These are phyloP conservation scores for Pardalotus punctatus DNA, from an alignment of 2,113 vertebrate genomes.

Conservation along the genomic window DNA sequence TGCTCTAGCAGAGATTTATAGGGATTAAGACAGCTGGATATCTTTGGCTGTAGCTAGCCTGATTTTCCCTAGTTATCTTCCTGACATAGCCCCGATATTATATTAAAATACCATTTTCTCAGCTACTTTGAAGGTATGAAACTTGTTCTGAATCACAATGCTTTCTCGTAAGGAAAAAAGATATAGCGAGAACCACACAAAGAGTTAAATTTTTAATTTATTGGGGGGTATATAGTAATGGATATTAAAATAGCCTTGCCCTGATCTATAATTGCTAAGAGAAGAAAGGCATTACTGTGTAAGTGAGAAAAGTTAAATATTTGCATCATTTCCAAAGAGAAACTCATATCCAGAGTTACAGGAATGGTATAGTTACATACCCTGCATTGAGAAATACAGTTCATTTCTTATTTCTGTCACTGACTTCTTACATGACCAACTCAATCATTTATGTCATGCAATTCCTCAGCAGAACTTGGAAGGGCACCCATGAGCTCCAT, in stretches of 20 bases:
- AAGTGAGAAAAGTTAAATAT: neutral
- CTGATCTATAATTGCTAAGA: neutral
- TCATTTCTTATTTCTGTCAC: neutral
- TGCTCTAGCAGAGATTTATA: neutral
- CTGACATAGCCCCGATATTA: neutral
- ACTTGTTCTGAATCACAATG: neutral
- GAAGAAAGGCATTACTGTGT: neutral
- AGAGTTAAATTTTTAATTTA: neutral
- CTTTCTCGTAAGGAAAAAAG: neutral
- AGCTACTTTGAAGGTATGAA: neutral
- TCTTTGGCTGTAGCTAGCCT: neutral
- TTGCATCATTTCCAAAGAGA: neutral
- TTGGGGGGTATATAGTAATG: neutral
- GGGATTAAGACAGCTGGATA: neutral
- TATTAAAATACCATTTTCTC: neutral
- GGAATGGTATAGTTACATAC: neutral
- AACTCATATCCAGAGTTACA: neutral
- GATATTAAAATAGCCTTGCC: neutral
- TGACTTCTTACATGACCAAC: neutral
- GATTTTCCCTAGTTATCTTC: neutral
- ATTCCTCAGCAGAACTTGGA: neutral
- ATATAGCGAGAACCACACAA: neutral
- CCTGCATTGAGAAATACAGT: neutral
- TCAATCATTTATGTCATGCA: fast-evolving
- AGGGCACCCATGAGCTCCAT: neutral